Percentiles rank a stretch among this genome's conserved stretches.
Conservation (phyloP, 2,888 invertebrate species). For the Diploptera punctata region DNA sequence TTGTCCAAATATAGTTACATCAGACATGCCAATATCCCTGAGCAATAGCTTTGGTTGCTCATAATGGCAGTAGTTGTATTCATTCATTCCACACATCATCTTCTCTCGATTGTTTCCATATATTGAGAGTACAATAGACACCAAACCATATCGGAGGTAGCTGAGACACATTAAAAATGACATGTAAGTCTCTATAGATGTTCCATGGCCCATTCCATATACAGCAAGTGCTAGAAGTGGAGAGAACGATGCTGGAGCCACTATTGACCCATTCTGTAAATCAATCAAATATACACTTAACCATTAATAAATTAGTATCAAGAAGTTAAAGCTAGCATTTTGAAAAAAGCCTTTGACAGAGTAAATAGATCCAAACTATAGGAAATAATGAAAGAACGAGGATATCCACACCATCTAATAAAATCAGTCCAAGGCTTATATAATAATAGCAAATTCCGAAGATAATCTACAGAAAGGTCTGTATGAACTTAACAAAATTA, state of each 20-base stretch:
- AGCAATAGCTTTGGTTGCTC: conserved; percentile 65
- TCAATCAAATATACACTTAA: too few relatives aligned
- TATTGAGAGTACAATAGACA: conserved; percentile 63
- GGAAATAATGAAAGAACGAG: too few relatives aligned
- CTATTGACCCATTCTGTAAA: conserved; percentile 66
- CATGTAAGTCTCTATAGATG: conserved; percentile 62
- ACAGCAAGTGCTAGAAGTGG: conserved; percentile 64
- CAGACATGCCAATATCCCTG: conserved; percentile 67
- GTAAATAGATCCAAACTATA: too few relatives aligned
- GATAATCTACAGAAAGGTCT: too few relatives aligned
- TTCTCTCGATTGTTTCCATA: conserved; percentile 65
- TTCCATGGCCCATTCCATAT: conserved; percentile 69
- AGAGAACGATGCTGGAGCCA: conserved; percentile 63
- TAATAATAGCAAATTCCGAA: too few relatives aligned
- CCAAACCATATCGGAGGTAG: conserved; percentile 72
- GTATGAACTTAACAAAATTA: too few relatives aligned
- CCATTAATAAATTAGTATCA: too few relatives aligned
- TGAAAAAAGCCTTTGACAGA: too few relatives aligned
- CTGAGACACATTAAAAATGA: conserved; percentile 61
- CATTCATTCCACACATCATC: conserved; percentile 65
- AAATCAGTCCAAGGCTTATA: too few relatives aligned
- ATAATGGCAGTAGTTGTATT: conserved; percentile 61
- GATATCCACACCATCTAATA: too few relatives aligned
- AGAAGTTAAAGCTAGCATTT: too few relatives aligned
- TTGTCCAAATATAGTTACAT: conserved; percentile 61